These are phyloP conservation scores for Cassiopea xamachana DNA, from an alignment of 30 jellyfish, hydroid and myxozoan species.

Conservation along the genomic window DNA sequence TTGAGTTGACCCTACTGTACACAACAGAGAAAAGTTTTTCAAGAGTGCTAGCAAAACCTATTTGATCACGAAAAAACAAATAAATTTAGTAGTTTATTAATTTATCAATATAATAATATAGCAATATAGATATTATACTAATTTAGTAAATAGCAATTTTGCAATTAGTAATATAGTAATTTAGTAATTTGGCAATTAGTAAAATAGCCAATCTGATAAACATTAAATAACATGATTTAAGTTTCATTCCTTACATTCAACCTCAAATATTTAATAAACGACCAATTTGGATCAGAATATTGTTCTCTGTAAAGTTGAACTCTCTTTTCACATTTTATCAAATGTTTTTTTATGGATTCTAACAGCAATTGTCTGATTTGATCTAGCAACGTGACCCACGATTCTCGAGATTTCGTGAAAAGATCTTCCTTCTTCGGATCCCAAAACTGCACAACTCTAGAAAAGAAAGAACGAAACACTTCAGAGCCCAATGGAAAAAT, in stretches of 20 bases:
- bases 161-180: too few species aligned
- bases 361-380: conserved; percentile 77
- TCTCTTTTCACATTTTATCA: conserved; percentile 80
- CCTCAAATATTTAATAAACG: conserved; percentile 77
- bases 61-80: too few species aligned
- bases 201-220: too few species aligned
- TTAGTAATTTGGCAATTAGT: too few species aligned
- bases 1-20: too few species aligned
- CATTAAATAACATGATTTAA: not conserved
- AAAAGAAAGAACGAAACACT: not conserved
- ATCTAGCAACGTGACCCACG: conserved; percentile 81
- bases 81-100: too few species aligned
- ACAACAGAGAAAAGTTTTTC: too few species aligned
- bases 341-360: conserved; percentile 77
- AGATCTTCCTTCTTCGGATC: conserved; percentile 86
- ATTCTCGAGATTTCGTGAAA: conserved; percentile 89
- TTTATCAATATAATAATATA: too few species aligned
- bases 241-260: conserved; percentile 74
- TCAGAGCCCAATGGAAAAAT: not conserved
- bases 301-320: conserved; percentile 79
- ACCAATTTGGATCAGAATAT: conserved; percentile 90
- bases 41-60: too few species aligned
- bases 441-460: conserved; percentile 83
- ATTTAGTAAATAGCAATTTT: too few species aligned
- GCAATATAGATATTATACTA: too few species aligned